Percentiles rank a stretch among this genome's conserved stretches.
phyloP scores from a whole-genome alignment of 1,140 invertebrate genomes.

The Eulimnadia texana region DNA sequence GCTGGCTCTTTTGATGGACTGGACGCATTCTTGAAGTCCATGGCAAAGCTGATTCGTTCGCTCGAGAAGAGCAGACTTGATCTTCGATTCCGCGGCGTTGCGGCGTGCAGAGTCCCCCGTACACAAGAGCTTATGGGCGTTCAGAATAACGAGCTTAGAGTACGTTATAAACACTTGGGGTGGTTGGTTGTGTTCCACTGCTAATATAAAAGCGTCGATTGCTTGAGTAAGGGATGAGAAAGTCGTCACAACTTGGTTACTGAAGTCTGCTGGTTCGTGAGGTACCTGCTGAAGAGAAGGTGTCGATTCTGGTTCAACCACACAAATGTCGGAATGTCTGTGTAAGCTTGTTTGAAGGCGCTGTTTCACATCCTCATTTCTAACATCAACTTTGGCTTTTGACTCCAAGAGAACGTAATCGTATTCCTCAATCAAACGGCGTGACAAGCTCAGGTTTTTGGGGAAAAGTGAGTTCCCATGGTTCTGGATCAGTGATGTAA shows the following conservation, averaged over 20 bases:
- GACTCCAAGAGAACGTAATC: constrained; percentile 85
- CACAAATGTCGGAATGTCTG: constrained; percentile 52
- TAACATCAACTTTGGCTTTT: constrained; percentile 49
- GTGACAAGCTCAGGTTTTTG: constrained; percentile 19
- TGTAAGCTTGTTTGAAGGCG: constrained; percentile 51
- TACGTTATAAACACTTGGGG: constrained; percentile 85
- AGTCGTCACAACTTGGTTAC: constrained; percentile 66
- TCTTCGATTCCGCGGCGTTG: constrained; percentile 43
- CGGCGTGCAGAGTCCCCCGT: constrained; percentile 82
- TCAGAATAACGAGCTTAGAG: constrained; percentile 83
- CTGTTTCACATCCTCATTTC: constrained; percentile 54
- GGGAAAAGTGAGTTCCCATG: constrained; percentile 68
- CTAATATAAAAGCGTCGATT: constrained; percentile 78
- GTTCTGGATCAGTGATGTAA: constrained; percentile 70
- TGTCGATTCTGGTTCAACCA: constrained; percentile 39
- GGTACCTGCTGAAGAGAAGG: neutral
- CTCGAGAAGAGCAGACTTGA: constrained; percentile 54
- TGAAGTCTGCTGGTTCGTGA: constrained; percentile 30
- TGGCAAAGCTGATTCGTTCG: constrained; percentile 63
- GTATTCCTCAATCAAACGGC: constrained; percentile 65
- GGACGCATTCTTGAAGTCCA: constrained; percentile 62
- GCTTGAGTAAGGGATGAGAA: constrained; percentile 71
- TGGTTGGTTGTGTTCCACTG: constrained; percentile 80
- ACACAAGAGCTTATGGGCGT: constrained; percentile 80
- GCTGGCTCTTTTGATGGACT: constrained; percentile 76